Base-by-base conservation (phyloP, 2,888 invertebrate genomes). In the Danaus chrysippus region DNA sequence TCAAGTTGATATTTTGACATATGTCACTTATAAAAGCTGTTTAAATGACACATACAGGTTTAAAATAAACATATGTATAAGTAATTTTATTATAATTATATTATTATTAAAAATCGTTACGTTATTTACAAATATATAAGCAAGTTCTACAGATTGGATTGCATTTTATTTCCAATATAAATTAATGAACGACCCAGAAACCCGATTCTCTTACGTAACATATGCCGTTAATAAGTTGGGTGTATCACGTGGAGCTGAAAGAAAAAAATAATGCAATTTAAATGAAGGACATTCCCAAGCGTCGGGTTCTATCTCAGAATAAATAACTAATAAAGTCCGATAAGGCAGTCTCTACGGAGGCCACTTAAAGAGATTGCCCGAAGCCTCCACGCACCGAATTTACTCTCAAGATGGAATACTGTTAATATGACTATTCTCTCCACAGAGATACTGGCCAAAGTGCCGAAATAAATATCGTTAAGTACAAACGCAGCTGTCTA, bases 361-460 rank as follows among this genome's bases (percentile, higher is more conserved):
- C 83, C 88, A 88, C 87, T 87, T 87, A 86, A 83, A 83, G 82
- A 86, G 86, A 89, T 87, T 89, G 88, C 82, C 76, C 67, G 79
- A 77, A 77, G 79, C 81, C 77, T 77, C 74, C 72, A 74, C 76
- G 74, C 73, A 72, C 69, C 72, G 72, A 78, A 78, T 79, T 78
- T 76, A 79, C 79, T 76, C 72, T 69, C 71, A 70, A 80, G 79
- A 83, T 81, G 79, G 79, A 75, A 80, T 81, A 77, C 79, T 76
- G 81, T 83, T 82, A 84, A 84, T 85, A 83, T 81, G 80, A 82
- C 76, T 77, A 82, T 82, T 82, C 78, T 78, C 75, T 73, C 72
- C 76, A 71, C 63, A 79, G 77, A 80, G 79, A 78, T 80, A 79
- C 75, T 76, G 77, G 73, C 78, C 77, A 73, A 74, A 76, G 77